Evolutionary conservation across 2,797 vertebrate species (phyloP).

Genomic region (Euphonia xanthogaster): DNA sequence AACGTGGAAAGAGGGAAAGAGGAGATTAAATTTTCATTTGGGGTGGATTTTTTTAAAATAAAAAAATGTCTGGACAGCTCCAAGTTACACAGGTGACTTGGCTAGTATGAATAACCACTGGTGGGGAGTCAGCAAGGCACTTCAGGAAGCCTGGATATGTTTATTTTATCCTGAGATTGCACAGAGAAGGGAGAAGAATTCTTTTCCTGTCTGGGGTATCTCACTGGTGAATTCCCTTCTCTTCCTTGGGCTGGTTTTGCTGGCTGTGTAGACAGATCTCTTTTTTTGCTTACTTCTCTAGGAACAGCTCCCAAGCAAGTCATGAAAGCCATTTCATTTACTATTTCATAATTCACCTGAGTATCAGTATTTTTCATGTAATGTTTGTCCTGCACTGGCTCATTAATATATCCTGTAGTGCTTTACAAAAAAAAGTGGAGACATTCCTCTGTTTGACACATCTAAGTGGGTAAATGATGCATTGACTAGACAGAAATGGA

Average conservation of each 20-base stretch:
- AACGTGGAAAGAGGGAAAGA: background rate
- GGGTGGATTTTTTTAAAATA: background rate
- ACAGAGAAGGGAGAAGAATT: background rate
- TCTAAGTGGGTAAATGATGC: background rate
- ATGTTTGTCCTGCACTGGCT: background rate
- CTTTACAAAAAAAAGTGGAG: background rate
- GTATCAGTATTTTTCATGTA: background rate
- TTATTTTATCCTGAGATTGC: background rate
- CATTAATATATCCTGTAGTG: background rate
- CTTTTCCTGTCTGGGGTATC: background rate
- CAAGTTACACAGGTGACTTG: background rate
- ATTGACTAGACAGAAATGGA: background rate
- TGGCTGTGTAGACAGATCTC: background rate
- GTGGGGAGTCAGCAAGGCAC: background rate
- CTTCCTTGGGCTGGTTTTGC: background rate
- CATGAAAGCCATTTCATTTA: background rate
- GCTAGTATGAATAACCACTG: background rate
- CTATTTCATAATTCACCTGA: background rate
- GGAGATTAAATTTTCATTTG: background rate
- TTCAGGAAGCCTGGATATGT: background rate
- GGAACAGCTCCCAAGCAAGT: background rate
- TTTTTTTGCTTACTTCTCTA: background rate
- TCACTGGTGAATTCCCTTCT: background rate
- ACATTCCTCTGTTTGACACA: background rate
- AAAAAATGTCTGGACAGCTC: background rate